Base-by-base conservation (phyloP, 2,888 invertebrate genomes). In the Thera obeliscata region DNA sequence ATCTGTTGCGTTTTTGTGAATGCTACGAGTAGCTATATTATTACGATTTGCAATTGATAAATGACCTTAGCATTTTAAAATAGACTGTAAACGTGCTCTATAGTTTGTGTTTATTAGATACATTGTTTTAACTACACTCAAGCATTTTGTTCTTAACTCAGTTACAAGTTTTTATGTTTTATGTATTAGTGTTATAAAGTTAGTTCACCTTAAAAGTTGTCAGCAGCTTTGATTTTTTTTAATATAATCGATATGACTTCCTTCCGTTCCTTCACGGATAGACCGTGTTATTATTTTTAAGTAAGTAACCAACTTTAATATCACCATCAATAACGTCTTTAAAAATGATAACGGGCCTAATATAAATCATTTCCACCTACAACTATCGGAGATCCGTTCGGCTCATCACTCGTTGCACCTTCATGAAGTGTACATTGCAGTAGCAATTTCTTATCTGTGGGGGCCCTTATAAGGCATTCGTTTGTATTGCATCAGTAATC, bases 401-500 rank as follows among this genome's bases (percentile, higher is more conserved):
- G 83, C 84, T 83, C 80, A 81, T 74, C 74, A 76, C 76, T 55
- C 56, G 61, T 57, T 66, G 65, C 71, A 74, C 78, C 78, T 76
- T 87, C 88, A 88, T 88, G 87, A 87, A 86, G 82, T 73, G 74
- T 74, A 76, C 59, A 57, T 41, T 58, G 43, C 36, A 41, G 46
- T 66, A 61, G 35, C 61, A 63, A 56, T 60, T 59, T 63, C 59
- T 58, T 64, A 64, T 63, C 50, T 67, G 50, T 67, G 71, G 61
- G 67, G 73, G 66, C 70, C 89, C 88, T 76, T 89, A 87, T 84
- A 89, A 77, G 89, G 89, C 71, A 76, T 84, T 87, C 83, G 87
- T 87, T 88, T 86, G 86, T 82, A 80, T 79, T 80, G 79, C 76
- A 77, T 76, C 77, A 77, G 83, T 84, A 86, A 89, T 88, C 88